phyloP scores from a whole-genome alignment of 2,113 vertebrate species.

The Ochotona princeps region DNA sequence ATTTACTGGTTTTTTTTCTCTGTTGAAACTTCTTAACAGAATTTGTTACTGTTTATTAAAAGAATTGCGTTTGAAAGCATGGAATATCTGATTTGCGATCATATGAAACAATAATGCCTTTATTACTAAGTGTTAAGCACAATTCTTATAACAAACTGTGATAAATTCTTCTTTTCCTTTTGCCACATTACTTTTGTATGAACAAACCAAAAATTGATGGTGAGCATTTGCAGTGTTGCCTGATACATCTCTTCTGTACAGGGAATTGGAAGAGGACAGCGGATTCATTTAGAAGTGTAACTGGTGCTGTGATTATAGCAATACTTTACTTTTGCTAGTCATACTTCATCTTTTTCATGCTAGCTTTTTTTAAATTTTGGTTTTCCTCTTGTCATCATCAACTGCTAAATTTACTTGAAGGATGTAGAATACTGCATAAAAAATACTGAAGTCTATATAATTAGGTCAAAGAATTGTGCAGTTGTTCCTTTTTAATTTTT shows the following conservation, averaged over 20 bases:
- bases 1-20: constrained; percentile 82
- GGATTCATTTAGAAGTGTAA: constrained; percentile 85
- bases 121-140: constrained; percentile 82
- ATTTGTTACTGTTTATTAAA: constrained; percentile 90
- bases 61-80: constrained; percentile 86
- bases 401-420: constrained; percentile 89
- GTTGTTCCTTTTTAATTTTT: constrained; percentile 83
- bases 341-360: constrained; percentile 77
- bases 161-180: constrained; percentile 85
- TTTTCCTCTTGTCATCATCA: constrained; percentile 86
- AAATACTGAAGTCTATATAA: constrained; percentile 84
- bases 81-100: constrained; percentile 70
- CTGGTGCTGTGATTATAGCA: constrained; percentile 90
- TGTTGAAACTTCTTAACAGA: constrained; percentile 84
- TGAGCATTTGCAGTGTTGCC: constrained; percentile 84
- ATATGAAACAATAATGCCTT: constrained; percentile 78
- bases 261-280: constrained; percentile 81
- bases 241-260: constrained; percentile 81
- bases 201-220: constrained; percentile 88
- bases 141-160: constrained; percentile 91
- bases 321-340: constrained; percentile 85
- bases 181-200: constrained; percentile 80
- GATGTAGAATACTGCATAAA: constrained; percentile 86
- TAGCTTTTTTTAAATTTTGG: constrained; percentile 81
- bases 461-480: constrained; percentile 88